These are phyloP conservation scores for Nannospalax galili DNA, from an alignment of 2,113 vertebrate genomes.

Conservation along the genomic window DNA sequence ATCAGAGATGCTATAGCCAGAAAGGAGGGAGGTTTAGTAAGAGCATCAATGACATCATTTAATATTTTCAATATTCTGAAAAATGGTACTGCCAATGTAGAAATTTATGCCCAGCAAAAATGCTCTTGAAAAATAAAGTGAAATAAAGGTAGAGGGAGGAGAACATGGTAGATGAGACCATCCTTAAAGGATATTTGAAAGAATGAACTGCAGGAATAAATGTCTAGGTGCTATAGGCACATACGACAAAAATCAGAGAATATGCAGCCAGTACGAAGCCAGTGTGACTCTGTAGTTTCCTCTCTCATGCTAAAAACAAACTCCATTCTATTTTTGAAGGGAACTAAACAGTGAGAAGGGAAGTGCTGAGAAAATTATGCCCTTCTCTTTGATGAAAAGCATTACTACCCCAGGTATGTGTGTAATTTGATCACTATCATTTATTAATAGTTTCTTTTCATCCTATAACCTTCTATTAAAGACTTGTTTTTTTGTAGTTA, in stretches of 20 bases:
- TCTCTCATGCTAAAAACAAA: background rate
- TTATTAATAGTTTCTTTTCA: background rate
- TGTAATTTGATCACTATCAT: background rate
- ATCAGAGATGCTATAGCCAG: background rate
- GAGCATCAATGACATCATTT: background rate
- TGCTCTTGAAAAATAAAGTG: background rate
- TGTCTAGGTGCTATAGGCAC: background rate
- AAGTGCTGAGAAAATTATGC: background rate
- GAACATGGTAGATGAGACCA: no score
- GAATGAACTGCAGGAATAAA: background rate
- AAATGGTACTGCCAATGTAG: background rate
- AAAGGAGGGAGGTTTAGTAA: background rate
- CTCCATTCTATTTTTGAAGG: background rate
- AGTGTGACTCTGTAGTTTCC: background rate
- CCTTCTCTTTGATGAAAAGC: background rate
- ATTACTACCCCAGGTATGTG: background rate
- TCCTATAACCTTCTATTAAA: background rate
- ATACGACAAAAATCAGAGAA: background rate
- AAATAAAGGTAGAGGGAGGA: background rate
- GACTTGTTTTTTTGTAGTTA: background rate
- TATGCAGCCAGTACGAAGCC: background rate
- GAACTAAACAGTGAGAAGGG: background rate
- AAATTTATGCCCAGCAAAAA: background rate
- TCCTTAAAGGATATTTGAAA: background rate
- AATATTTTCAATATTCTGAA: background rate